A percentile compares a stretch with the other conserved stretches of the same genome.
Evolutionary conservation across 2,113 vertebrate genomes (phyloP).

Genomic region (Oceanites oceanicus): DNA sequence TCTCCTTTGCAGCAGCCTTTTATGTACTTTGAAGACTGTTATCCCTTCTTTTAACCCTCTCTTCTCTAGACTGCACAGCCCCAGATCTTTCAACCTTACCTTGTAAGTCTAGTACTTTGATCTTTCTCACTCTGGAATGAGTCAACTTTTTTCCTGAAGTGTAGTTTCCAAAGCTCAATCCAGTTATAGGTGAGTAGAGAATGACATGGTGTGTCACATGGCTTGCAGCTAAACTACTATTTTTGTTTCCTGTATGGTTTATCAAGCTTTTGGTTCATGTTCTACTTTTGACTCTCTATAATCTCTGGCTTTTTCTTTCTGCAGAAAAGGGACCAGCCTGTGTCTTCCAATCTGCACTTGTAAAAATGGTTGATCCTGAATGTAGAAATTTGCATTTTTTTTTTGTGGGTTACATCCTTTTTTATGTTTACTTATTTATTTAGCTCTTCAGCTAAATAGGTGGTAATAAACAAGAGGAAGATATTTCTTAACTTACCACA

Average conservation of each 20-base stretch:
- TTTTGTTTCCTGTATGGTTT: not conserved
- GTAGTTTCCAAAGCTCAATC: not conserved
- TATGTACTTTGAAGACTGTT: not conserved
- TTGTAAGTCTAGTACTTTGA: not conserved
- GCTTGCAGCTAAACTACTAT: not conserved
- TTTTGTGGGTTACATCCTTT: not conserved
- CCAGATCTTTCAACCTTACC: constrained; percentile 8
- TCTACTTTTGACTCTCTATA: not conserved
- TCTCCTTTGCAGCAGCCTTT: not conserved
- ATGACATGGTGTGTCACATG: not conserved
- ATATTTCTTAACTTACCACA: not conserved
- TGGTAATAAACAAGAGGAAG: not conserved
- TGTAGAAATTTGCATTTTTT: not conserved
- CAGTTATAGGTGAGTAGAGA: not conserved
- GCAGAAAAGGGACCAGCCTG: not conserved
- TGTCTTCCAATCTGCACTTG: not conserved
- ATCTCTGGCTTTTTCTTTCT: not conserved
- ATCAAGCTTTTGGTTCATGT: not conserved
- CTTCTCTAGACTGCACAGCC: not conserved
- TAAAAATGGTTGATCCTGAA: not conserved
- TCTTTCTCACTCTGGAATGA: not conserved
- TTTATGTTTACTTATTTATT: not conserved
- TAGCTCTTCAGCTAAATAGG: not conserved
- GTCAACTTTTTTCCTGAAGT: not conserved
- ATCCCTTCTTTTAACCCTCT: not conserved